Evolutionary conservation across 2,888 invertebrate genomes (phyloP).

Genomic region (Acleris holmiana): DNA sequence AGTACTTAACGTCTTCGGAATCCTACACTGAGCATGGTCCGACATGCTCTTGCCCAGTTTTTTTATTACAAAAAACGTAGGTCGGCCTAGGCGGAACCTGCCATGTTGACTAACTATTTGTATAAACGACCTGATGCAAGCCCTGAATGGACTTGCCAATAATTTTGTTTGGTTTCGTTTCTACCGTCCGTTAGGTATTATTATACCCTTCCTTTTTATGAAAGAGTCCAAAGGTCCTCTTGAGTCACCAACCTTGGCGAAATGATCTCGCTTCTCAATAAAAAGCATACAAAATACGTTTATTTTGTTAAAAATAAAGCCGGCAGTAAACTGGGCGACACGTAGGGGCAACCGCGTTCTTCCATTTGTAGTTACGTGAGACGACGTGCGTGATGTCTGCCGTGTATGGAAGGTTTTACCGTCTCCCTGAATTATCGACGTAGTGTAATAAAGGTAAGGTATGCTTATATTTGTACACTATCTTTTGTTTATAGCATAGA

Average conservation of each 20-base stretch:
- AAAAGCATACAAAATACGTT: conserved; percentile 42
- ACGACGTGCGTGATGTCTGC: conserved; percentile 41
- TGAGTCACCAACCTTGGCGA: conserved; percentile 3
- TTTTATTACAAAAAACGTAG: too few relatives aligned
- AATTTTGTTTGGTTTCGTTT: too few relatives aligned
- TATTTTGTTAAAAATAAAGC: conserved; percentile 56
- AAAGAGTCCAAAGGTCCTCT: conserved; percentile 3
- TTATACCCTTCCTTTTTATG: not conserved
- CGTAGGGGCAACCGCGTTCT: conserved; percentile 57
- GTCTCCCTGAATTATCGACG: not conserved
- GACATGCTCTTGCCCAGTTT: too few relatives aligned
- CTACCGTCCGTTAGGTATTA: not conserved
- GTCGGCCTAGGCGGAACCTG: too few relatives aligned
- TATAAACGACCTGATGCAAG: too few relatives aligned
- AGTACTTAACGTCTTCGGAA: too few relatives aligned
- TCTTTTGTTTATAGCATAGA: too few relatives aligned
- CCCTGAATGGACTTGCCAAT: too few relatives aligned
- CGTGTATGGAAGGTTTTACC: conserved; percentile 2
- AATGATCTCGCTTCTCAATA: conserved; percentile 24
- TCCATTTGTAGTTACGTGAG: conserved; percentile 63
- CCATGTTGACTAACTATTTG: too few relatives aligned
- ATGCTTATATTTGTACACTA: too few relatives aligned
- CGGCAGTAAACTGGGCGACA: conserved; percentile 56
- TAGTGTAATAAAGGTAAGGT: not conserved
- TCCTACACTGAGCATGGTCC: too few relatives aligned